These are phyloP conservation scores for Aphyosemion australe DNA, from an alignment of 2,113 vertebrate species.

Conservation along the genomic window DNA sequence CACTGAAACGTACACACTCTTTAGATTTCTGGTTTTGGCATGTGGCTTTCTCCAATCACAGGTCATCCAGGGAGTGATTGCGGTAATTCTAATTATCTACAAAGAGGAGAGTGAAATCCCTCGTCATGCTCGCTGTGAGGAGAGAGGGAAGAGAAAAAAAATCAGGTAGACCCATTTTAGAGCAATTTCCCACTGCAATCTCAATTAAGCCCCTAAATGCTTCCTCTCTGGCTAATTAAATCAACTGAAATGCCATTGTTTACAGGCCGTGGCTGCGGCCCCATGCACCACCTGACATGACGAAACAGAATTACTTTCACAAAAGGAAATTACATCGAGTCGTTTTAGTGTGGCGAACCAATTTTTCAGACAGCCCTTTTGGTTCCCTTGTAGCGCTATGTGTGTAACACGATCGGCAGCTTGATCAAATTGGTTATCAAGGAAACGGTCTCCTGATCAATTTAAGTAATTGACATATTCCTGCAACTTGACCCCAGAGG, in stretches of 20 bases:
- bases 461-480: conserved; percentile 99
- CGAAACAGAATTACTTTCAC: conserved; percentile 83
- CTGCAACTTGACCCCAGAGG: conserved; percentile 92
- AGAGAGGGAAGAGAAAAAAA: conserved; percentile 34
- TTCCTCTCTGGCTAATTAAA: conserved; percentile 96
- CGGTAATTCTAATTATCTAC: conserved; percentile 81
- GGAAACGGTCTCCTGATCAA: conserved; percentile 95
- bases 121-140: conserved; percentile 74
- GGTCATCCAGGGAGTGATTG: conserved; percentile 77
- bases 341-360: conserved; percentile 84
- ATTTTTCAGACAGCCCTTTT: conserved; percentile 80
- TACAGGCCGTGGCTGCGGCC: conserved; percentile 77
- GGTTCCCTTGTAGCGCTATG: conserved; percentile 59
- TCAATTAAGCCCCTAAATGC: conserved; percentile 95
- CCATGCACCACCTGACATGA: conserved; percentile 77
- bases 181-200: conserved; percentile 92
- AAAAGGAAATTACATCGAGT: conserved; percentile 89
- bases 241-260: conserved; percentile 93
- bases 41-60: conserved; percentile 73
- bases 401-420: conserved; percentile 93
- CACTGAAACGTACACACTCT: conserved; percentile 37
- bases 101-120: conserved; percentile 78
- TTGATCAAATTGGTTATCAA: conserved; percentile 97
- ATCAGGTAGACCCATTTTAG: conserved; percentile 79
- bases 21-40: conserved; percentile 56